These are phyloP conservation scores for zebrafish (Danio rerio) DNA, from an alignment of 2,113 vertebrate species.

Conservation along the genomic window GRCz12tu NC_133181.1:33523001-33523500, in stretches of 20 bases:
- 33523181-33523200: slow-evolving; percentile 6
- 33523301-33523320: neutral
- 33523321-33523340: slow-evolving; percentile 6
- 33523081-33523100: slow-evolving; percentile 29
- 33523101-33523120: slow-evolving; percentile 1
- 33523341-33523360: neutral
- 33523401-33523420: neutral
- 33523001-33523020: slow-evolving; percentile 38
- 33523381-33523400: neutral
- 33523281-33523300: neutral
- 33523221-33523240: neutral
- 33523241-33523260: neutral
- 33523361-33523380: neutral
- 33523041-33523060: slow-evolving; percentile 3
- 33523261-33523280: neutral
- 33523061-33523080: neutral
- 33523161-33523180: slow-evolving; percentile 24
- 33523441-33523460: neutral
- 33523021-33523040: slow-evolving; percentile 3
- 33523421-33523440: neutral
- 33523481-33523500: too few species aligned
- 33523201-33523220: slow-evolving; percentile 6
- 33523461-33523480: too few species aligned
- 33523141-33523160: neutral
- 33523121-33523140: neutral